phyloP scores from a whole-genome alignment of 1,140 invertebrate genomes.

The Drosophila sulfurigaster region DNA sequence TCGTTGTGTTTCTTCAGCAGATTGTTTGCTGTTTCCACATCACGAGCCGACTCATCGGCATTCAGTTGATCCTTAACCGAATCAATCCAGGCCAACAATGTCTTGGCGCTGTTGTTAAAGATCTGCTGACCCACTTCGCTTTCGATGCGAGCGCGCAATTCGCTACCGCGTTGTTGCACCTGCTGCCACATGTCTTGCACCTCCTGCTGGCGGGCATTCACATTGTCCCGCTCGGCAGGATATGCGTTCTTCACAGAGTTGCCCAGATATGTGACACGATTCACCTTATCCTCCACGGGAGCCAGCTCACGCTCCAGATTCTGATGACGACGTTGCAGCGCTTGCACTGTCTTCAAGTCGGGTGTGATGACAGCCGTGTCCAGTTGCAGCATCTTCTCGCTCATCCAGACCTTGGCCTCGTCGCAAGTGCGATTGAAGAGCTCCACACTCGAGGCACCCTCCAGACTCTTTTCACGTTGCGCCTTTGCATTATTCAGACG shows the following conservation, averaged over 20 bases:
- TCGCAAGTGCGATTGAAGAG: slow-evolving; percentile 97
- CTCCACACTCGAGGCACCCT: slow-evolving; percentile 97
- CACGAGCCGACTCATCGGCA: slow-evolving; percentile 92
- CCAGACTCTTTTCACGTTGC: slow-evolving; percentile 95
- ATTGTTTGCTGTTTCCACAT: slow-evolving; percentile 95
- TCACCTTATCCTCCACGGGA: slow-evolving; percentile 95
- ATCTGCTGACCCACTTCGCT: slow-evolving; percentile 97
- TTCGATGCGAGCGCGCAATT: slow-evolving; percentile 92
- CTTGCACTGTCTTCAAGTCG: slow-evolving; percentile 96
- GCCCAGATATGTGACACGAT: slow-evolving; percentile 92
- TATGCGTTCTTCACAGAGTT: slow-evolving; percentile 95
- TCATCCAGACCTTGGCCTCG: slow-evolving; percentile 97
- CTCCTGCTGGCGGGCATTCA: slow-evolving; percentile 93
- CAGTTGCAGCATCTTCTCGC: slow-evolving; percentile 94
- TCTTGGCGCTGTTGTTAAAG: slow-evolving; percentile 94
- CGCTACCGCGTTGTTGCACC: slow-evolving; percentile 93
- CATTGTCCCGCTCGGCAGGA: slow-evolving; percentile 94
- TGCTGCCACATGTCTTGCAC: slow-evolving; percentile 95
- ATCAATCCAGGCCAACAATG: slow-evolving; percentile 91
- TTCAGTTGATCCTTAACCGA: slow-evolving; percentile 92
- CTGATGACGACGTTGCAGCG: slow-evolving; percentile 94
- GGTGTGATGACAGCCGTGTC: slow-evolving; percentile 92
- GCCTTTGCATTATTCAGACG: slow-evolving; percentile 94
- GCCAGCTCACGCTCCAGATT: slow-evolving; percentile 95
- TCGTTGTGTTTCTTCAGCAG: slow-evolving; percentile 96